Evolutionary conservation across 1,140 invertebrate species (phyloP).

Genomic region (Procambarus clarkii): DNA sequence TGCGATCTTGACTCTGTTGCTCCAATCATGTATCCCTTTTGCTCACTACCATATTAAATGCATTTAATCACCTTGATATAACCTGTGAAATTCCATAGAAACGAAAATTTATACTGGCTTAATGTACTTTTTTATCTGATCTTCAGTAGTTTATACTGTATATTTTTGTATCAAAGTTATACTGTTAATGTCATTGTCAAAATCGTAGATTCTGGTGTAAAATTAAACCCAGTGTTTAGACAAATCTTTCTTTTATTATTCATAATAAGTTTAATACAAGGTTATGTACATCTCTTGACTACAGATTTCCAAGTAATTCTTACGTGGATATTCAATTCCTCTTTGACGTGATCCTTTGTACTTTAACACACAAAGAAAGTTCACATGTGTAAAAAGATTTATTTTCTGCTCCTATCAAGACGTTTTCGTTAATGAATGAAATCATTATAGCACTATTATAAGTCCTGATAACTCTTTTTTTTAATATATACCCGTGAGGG

Average conservation of each 20-base stretch:
- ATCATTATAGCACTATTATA: slow-evolving; percentile 28
- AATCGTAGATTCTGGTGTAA: slow-evolving; percentile 24
- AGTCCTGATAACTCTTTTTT: slow-evolving; percentile 10
- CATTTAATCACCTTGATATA: too few species aligned
- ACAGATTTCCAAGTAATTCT: slow-evolving; percentile 61
- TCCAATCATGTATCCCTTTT: too few species aligned
- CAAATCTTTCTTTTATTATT: slow-evolving; percentile 70
- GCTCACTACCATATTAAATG: too few species aligned
- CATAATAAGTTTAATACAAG: slow-evolving; percentile 70
- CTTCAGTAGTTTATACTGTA: background rate
- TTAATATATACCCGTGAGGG: slow-evolving; percentile 6
- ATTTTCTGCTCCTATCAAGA: slow-evolving; percentile 35
- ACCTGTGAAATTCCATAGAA: too few species aligned
- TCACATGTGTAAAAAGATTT: slow-evolving; percentile 39
- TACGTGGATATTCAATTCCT: slow-evolving; percentile 52
- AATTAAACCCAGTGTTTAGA: slow-evolving; percentile 64
- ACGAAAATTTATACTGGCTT: too few species aligned
- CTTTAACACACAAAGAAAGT: slow-evolving; percentile 51
- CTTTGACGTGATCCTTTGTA: slow-evolving; percentile 64
- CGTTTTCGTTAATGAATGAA: slow-evolving; percentile 48
- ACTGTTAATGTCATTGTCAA: background rate
- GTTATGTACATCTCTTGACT: slow-evolving; percentile 67
- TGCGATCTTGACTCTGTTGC: too few species aligned
- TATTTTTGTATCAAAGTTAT: background rate
- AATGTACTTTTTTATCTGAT: too few species aligned